A percentile compares a stretch with the other conserved stretches of the same genome.
These are phyloP conservation scores for Condylostylus longicornis DNA, from an alignment of 1,140 invertebrate species.

Conservation along the genomic window DNA sequence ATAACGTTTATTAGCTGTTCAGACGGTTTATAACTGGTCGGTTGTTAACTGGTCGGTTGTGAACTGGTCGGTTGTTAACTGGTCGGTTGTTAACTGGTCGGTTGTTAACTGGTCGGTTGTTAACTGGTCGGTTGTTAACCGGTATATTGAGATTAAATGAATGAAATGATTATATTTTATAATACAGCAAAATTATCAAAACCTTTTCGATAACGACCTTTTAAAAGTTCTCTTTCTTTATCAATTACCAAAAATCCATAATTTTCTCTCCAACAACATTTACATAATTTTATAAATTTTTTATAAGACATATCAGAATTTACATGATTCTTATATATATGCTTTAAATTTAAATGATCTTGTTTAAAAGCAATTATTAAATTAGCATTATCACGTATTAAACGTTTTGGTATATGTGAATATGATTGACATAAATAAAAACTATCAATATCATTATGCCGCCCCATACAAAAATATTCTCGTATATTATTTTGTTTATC, in stretches of 20 bases:
- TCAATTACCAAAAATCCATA: slow-evolving; percentile 20
- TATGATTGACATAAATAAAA: slow-evolving; percentile 32
- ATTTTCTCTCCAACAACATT: slow-evolving; percentile 13
- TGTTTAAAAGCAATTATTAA: slow-evolving; percentile 30
- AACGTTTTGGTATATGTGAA: slow-evolving; percentile 28
- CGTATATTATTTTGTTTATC: slow-evolving; percentile 23
- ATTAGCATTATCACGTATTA: slow-evolving; percentile 30
- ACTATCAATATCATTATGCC: slow-evolving; percentile 25
- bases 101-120: no score
- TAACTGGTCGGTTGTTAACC: neutral
- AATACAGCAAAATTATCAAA: slow-evolving; percentile 15
- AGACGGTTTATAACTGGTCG: no score
- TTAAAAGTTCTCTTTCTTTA: slow-evolving; percentile 16
- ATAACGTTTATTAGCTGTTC: no score
- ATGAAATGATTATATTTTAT: neutral
- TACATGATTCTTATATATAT: slow-evolving; percentile 30
- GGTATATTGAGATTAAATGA: neutral
- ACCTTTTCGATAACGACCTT: slow-evolving; percentile 15
- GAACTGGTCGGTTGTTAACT: no score
- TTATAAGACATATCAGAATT: slow-evolving; percentile 18
- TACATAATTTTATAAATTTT: slow-evolving; percentile 16
- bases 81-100: no score
- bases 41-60: no score
- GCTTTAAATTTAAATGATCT: slow-evolving; percentile 30
- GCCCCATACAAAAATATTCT: slow-evolving; percentile 27